Base-by-base conservation (phyloP, 2,888 invertebrate genomes). In the Tromatobia lineatoria region DNA sequence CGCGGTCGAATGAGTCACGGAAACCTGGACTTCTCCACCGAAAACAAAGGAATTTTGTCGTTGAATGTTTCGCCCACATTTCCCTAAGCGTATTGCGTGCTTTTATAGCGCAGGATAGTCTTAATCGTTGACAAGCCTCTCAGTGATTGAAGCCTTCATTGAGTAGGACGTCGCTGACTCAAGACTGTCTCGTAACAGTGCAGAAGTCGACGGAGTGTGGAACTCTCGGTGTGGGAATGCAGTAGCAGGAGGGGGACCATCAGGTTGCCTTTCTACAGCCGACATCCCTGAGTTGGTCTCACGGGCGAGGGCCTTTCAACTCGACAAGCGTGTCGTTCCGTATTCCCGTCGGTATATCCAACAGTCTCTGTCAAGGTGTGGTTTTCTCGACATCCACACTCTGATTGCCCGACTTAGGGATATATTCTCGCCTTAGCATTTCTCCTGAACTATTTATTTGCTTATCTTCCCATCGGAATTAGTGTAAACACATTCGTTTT, bases 301-400 rank as follows among this genome's bases (percentile, higher is more conserved):
- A 88, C 89, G 89, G 88, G 88, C 90, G 92, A 92, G 91, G 90
- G 92, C 90, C 92, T 92, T 92, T 92, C 92, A 90, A 92, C 91
- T 91, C 90, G 87, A 66, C 29, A 52, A 80, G 89, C 88, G 87
- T 89, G 88, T n/a, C n/a, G n/a, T 86, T 87, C 82, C 86, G 85
- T 86, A 88, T 86, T 85, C 87, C 87, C 89, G 88, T 90, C 70
- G 79, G 80, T 50, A 61, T 77, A 29, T 29, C 50, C 80, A 80
- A 89, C 90, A 90, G 92, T 92, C 91, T 89, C 87, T 89, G 89
- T 89, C 89, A 90, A 92, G 92, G 92, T 92, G 92, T 92, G 92
- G 92, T 92, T 64, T 64, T 91, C 92, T 86, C 88, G 70, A 78
- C 74, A 61, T 79, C 70, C 69, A 38, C 8, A 38, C 38, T 38